Percentiles rank a stretch among this genome's conserved stretches.
phyloP scores from a whole-genome alignment of 1,140 invertebrate genomes.

The Yoshiicerus persimilis region DNA sequence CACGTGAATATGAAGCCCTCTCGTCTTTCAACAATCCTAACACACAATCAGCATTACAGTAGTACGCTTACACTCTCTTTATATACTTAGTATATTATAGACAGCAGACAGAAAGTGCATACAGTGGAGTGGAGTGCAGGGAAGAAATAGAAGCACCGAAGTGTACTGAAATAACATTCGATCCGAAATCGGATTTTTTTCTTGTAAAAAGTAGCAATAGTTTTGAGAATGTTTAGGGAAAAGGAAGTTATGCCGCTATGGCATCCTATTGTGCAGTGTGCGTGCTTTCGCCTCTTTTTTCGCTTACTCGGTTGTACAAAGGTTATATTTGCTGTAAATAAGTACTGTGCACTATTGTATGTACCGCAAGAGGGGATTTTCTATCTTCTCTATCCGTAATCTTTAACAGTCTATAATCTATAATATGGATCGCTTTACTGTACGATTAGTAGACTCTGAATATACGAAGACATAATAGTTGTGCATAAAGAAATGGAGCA shows the following conservation, averaged over 20 bases:
- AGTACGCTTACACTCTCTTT: background rate
- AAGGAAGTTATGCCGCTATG: background rate
- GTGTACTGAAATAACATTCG: background rate
- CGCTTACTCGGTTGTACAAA: background rate
- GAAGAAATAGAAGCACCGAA: background rate
- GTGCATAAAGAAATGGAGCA: no score
- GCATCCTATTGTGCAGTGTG: background rate
- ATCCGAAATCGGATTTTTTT: slow-evolving; percentile 3
- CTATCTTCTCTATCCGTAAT: background rate
- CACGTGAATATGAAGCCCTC: background rate
- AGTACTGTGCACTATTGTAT: background rate
- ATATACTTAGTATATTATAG: no score
- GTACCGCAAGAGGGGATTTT: background rate
- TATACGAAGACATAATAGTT: no score
- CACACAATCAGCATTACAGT: background rate
- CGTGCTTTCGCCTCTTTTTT: background rate
- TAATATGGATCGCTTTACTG: background rate
- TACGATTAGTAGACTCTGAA: no score
- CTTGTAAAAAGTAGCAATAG: background rate
- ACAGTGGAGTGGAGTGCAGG: background rate
- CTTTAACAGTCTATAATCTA: background rate
- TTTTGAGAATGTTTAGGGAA: background rate
- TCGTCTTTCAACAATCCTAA: background rate
- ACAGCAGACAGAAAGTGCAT: background rate
- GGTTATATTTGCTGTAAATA: background rate